phyloP scores from a whole-genome alignment of 1,140 invertebrate genomes.

The Latrodectus geometricus region DNA sequence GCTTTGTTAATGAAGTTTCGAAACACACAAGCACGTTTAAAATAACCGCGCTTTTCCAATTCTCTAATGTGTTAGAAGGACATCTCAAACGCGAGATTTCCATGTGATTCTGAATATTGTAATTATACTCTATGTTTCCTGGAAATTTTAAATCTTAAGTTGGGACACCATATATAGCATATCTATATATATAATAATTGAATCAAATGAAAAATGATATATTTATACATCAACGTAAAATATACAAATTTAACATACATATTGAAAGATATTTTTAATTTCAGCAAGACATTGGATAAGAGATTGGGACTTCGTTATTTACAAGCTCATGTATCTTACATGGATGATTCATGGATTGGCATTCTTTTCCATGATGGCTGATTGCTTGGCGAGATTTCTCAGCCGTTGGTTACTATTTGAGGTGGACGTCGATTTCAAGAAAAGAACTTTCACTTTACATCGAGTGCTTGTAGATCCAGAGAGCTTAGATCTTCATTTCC shows the following conservation, averaged over 20 bases:
- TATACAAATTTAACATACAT: not conserved
- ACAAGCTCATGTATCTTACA: not conserved
- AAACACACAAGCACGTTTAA: no score
- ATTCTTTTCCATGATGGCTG: constrained; percentile 2
- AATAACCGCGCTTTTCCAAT: no score
- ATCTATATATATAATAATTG: no score
- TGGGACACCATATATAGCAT: no score
- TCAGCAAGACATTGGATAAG: not conserved
- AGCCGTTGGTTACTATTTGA: not conserved
- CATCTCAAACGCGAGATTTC: no score
- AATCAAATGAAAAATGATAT: no score
- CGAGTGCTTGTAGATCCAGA: constrained; percentile 14
- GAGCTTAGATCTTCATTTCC: constrained; percentile 37
- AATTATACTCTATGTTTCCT: no score
- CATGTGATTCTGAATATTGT: no score
- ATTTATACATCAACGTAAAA: not conserved
- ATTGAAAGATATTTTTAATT: not conserved
- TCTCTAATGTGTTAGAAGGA: no score
- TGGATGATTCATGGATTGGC: constrained; percentile 26
- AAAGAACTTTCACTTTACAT: not conserved
- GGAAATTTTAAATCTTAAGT: no score
- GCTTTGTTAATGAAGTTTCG: no score
- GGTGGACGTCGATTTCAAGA: not conserved
- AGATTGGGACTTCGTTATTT: not conserved
- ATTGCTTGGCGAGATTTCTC: not conserved